Base-by-base conservation (phyloP, 2,888 invertebrate genomes). In the Idaea straminata region DNA sequence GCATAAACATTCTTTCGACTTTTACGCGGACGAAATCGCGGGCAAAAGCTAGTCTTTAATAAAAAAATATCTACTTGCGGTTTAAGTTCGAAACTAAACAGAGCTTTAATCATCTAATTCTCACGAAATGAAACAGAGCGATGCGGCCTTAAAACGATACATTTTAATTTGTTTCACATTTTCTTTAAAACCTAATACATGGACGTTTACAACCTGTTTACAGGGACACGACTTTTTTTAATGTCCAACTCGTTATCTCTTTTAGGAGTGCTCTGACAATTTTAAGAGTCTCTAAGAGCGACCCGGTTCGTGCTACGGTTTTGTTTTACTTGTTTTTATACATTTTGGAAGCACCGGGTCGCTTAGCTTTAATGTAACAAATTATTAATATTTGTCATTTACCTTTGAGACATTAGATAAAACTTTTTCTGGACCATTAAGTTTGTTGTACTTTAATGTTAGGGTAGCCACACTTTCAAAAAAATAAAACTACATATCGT, bases 161-260 rank as follows among this genome's bases (percentile, higher is more conserved):
- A 66, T 66, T 64, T 66, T 36, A 58, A 60, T 62, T 61, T 62
- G 66, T 57, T 34, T 47, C 34, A 57, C 36, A 60, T 77, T 81
- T 79, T 80, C 80, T 75, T 77, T 76, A 76, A 77, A 76, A 80
- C 83, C 86, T 68, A 74, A 64, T 63, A 83, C 79, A 80, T 78
- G 84, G 85, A 86, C 87, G 79, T 88, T 90, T 84, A 89, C 90
- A 89, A 87, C 88, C 84, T 85, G 89, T 88, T 89, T 86, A 88
- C 87, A 85, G 85, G 83, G 79, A 82, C 77, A 82, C 76, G 64
- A 77, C 82, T 84, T 88, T 87, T 88, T 88, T 87, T 83, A 79
- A 81, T 83, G 82, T 85, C 66, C 62, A 81, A 80, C 81, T 76
- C 81, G 80, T 88, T 89, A 89, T 89, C 88, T 85, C 80, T 80